These are phyloP conservation scores for Biston betularia DNA, from an alignment of 2,888 invertebrate genomes.

Conservation along the genomic window DNA sequence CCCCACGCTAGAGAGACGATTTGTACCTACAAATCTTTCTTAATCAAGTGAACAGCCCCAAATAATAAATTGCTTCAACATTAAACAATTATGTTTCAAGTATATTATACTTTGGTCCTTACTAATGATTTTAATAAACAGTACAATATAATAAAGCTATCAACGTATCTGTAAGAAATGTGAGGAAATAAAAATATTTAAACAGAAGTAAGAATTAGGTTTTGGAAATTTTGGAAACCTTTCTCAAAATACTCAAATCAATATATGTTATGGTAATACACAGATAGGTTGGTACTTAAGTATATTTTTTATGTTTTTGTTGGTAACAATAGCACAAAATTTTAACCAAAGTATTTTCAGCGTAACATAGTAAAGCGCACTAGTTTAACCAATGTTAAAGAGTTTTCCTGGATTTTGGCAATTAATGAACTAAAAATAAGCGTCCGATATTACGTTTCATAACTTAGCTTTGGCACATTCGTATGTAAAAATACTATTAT, in stretches of 20 bases:
- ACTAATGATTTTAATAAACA: background rate
- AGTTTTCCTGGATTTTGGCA: constrained; percentile 12
- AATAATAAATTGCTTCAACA: constrained; percentile 28
- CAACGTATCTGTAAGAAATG: background rate
- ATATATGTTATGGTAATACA: no score
- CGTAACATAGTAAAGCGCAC: constrained; percentile 9
- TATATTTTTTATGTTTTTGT: no score
- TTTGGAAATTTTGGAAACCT: background rate
- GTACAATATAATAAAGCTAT: background rate
- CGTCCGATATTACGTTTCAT: no score
- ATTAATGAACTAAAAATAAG: background rate
- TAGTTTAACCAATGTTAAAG: constrained; percentile 3
- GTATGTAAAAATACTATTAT: constrained; percentile 31
- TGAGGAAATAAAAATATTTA: background rate
- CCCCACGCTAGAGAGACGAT: no score
- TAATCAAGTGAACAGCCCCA: constrained; percentile 19
- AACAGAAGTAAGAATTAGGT: no score
- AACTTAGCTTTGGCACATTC: constrained; percentile 45
- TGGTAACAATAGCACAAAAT: background rate
- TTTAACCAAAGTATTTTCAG: background rate
- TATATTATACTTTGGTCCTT: constrained; percentile 23
- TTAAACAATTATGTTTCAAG: constrained; percentile 32
- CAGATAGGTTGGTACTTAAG: no score
- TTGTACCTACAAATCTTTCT: no score
- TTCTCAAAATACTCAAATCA: no score